Evolutionary conservation across 1,140 invertebrate genomes (phyloP).

Genomic region (Monochamus saltuarius): DNA sequence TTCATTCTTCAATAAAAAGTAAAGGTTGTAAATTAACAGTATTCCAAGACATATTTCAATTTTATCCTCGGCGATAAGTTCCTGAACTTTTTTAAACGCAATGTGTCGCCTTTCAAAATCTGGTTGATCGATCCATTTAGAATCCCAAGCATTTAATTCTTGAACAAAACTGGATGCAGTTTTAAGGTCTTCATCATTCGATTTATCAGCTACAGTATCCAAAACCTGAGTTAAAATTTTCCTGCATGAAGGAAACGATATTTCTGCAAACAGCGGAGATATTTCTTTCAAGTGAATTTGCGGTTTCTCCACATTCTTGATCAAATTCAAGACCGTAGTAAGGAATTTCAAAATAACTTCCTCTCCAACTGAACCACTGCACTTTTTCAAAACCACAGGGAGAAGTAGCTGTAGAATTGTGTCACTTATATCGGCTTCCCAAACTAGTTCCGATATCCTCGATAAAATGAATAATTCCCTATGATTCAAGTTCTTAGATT

Average conservation of each 20-base stretch:
- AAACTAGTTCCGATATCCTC: constrained; percentile 71
- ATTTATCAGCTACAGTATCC: constrained; percentile 54
- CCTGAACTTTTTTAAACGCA: constrained; percentile 67
- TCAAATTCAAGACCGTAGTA: constrained; percentile 71
- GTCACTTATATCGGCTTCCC: constrained; percentile 65
- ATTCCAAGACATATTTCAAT: constrained; percentile 68
- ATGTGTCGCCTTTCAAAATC: constrained; percentile 82
- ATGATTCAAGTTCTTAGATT: constrained; percentile 62
- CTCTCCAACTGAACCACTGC: constrained; percentile 53
- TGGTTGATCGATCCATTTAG: constrained; percentile 85
- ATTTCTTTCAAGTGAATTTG: constrained; percentile 66
- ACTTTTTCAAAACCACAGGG: constrained; percentile 71
- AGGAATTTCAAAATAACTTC: constrained; percentile 66
- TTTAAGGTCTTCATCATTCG: constrained; percentile 48
- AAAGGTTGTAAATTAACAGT: constrained; percentile 79
- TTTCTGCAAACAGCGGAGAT: constrained; percentile 65
- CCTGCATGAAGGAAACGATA: constrained; percentile 60
- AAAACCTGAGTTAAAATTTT: constrained; percentile 66
- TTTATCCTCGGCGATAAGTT: constrained; percentile 57
- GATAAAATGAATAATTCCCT: constrained; percentile 79
- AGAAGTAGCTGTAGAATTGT: constrained; percentile 69
- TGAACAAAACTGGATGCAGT: constrained; percentile 57
- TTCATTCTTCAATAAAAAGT: constrained; percentile 72
- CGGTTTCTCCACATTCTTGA: constrained; percentile 66
- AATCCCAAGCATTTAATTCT: constrained; percentile 84